Percentiles rank a stretch among this genome's conserved stretches.
Conservation (phyloP, 2,113 vertebrate genomes). For the Oryzias woworae region DNA sequence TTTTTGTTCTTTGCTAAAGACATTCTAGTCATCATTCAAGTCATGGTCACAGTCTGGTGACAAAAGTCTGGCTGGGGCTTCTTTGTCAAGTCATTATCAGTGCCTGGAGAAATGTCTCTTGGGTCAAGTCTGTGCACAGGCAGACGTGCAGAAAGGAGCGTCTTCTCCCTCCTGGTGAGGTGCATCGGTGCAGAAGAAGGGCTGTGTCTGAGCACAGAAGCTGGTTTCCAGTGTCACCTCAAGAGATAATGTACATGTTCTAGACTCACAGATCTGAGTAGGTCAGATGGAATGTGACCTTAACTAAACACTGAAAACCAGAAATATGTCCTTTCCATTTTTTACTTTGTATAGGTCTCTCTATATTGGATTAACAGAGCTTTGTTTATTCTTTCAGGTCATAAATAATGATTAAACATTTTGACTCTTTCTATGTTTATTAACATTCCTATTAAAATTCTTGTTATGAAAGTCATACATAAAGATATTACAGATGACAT, state of each 20-base stretch:
- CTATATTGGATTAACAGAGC: background rate
- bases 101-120: background rate
- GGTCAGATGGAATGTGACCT: conserved; percentile 31
- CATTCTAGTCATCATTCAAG: background rate
- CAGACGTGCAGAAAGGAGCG: background rate
- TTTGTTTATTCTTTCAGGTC: too few relatives aligned
- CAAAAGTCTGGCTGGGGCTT: background rate
- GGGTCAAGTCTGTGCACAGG: background rate
- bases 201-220: conserved; percentile 8
- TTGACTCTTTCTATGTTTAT: too few relatives aligned
- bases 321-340: background rate
- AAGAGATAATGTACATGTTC: conserved; percentile 4
- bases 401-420: too few relatives aligned
- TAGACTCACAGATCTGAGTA: conserved; percentile 13
- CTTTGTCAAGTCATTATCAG: background rate
- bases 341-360: background rate
- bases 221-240: conserved; percentile 30
- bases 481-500: too few relatives aligned
- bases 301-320: conserved; percentile 22
- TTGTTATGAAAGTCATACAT: too few relatives aligned
- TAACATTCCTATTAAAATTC: too few relatives aligned
- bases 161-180: background rate
- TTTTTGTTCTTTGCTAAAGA: too few relatives aligned
- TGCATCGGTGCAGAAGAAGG: background rate
- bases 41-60: background rate